Evolutionary conservation across 2,113 vertebrate genomes (phyloP).

Genomic region (Callospermophilus lateralis): DNA sequence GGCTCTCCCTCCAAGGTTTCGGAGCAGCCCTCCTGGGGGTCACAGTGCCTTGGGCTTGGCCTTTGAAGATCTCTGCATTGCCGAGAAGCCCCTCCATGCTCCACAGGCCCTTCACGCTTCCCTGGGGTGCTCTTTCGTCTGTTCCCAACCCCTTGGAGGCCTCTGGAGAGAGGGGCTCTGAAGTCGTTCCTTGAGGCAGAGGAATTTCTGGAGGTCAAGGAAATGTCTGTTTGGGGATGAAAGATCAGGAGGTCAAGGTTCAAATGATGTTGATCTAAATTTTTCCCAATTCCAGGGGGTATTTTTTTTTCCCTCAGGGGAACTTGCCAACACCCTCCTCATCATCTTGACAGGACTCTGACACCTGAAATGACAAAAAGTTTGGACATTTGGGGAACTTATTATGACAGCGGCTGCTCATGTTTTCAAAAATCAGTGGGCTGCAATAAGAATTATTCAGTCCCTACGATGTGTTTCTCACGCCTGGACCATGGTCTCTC

Average conservation of each 20-base stretch:
- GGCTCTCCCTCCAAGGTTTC: slow-evolving; percentile 69
- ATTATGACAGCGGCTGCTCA: background rate
- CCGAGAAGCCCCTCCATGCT: slow-evolving; percentile 59
- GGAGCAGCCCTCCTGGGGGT: slow-evolving; percentile 57
- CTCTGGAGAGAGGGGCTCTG: background rate
- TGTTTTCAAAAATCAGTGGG: background rate
- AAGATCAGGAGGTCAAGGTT: slow-evolving; percentile 26
- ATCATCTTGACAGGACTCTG: background rate
- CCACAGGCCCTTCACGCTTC: slow-evolving; percentile 52
- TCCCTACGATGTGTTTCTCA: background rate
- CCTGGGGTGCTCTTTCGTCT: slow-evolving; percentile 71
- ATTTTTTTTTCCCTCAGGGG: background rate
- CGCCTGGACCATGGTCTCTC: background rate
- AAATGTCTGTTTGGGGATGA: background rate
- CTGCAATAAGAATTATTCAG: background rate
- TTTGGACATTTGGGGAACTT: background rate
- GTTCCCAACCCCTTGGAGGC: slow-evolving; percentile 63
- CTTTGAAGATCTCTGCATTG: slow-evolving; percentile 81
- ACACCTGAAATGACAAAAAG: background rate
- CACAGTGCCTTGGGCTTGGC: slow-evolving; percentile 52
- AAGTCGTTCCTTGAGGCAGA: background rate
- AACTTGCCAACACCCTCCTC: background rate
- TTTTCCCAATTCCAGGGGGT: slow-evolving; percentile 4
- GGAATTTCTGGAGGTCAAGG: slow-evolving; percentile 77
- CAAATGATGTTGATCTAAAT: slow-evolving; percentile 62